Base-by-base conservation (phyloP, 2,888 invertebrate species). In the Troides helena region DNA sequence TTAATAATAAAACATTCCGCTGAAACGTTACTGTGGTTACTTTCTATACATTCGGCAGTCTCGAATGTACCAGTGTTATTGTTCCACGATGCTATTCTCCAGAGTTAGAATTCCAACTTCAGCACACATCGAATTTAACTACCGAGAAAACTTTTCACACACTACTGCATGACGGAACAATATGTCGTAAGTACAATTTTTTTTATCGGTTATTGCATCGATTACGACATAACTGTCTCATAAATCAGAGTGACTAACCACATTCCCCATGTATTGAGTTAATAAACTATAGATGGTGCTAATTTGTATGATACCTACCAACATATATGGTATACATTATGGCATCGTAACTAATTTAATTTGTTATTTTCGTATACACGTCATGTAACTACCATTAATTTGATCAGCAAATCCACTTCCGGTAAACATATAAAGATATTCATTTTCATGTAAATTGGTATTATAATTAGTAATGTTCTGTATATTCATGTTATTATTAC, bases 21-120 rank as follows among this genome's bases (percentile, higher is more conserved):
- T 23, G 18, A 46, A 61, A 65, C 57, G 58, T 62, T 62, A 36
- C 65, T 65, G 65, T 65, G 69, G 69, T 57, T 58, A 57, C 58
- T 69, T 69, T 65, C 62, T 46, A 62, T 57, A n/a, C 50, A 17
- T 36, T 69, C 25, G 23, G 53, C 25, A 56, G 4, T 56, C 64
- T 65, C 46, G 21, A 62, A 53, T 18, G 23, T 46, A 58, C 58
- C 21, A 65, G 21, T 36, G 25, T 25, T 57, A 57, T 56, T 61
- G 17, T 67, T 60, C 14, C 39, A 39, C 17, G 21, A 62, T 43
- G 0, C 36, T 60, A 50, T 50, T 18, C 50, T 50, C 4, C 50
- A 5, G 18, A 50, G 17, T 50, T 50, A 17, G 18, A 17, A 50
- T 14, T 50, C 17, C 50, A 17, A 50, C 17, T 17, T 50, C 14